phyloP scores from a whole-genome alignment of 2,888 invertebrate genomes.

The Baronia brevicornis region DNA sequence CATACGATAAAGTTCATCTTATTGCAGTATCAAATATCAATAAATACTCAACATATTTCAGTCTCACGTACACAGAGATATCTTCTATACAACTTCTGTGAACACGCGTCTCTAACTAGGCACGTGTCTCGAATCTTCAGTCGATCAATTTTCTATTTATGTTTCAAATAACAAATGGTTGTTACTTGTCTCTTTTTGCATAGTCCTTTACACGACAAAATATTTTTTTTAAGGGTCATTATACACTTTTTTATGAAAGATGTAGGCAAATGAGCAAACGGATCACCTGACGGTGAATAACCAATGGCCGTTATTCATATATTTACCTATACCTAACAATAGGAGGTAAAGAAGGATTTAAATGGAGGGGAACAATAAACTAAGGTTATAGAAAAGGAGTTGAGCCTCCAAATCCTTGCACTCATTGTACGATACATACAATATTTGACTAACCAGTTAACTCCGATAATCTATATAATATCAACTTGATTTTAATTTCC shows the following conservation, averaged over 20 bases:
- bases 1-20: constrained; percentile 1
- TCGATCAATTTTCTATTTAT: constrained; percentile 6
- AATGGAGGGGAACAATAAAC: no score
- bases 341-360: no score
- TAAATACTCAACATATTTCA: constrained; percentile 6
- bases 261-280: no score
- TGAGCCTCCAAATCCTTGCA: no score
- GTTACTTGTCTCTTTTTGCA: not conserved
- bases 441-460: no score
- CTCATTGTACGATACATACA: no score
- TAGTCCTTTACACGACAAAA: not conserved
- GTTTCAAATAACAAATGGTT: constrained; percentile 1
- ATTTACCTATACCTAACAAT: no score
- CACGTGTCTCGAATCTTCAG: constrained; percentile 9
- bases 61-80: constrained; percentile 6
- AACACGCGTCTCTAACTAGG: constrained; percentile 7
- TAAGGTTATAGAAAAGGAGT: no score
- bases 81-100: constrained; percentile 10
- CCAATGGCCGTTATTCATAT: no score
- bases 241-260: no score
- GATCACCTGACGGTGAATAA: not conserved
- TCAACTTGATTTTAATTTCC: no score
- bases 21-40: constrained; percentile 5
- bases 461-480: no score
- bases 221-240: not conserved